Evolutionary conservation across 2,888 invertebrate genomes (phyloP).

Genomic region (Phaedon cochleariae): DNA sequence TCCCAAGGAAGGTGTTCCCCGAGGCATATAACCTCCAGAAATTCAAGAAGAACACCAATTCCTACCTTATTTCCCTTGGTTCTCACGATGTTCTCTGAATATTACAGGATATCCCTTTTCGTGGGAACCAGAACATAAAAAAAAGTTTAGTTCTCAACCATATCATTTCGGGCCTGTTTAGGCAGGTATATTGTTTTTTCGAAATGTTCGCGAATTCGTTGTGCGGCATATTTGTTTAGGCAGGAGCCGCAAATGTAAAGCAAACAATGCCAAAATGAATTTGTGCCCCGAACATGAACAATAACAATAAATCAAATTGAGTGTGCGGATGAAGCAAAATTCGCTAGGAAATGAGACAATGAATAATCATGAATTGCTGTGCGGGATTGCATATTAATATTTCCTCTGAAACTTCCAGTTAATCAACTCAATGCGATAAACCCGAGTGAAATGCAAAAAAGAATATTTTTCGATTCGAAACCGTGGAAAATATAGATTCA

Average conservation of each 20-base stretch:
- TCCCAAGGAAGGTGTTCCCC: too few species aligned
- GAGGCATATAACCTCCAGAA: too few species aligned
- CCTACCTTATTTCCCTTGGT: too few species aligned
- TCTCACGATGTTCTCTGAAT: too few species aligned
- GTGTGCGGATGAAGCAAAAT: conserved; percentile 34
- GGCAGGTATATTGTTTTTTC: neutral
- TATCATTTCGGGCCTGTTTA: neutral
- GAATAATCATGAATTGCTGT: conserved; percentile 33
- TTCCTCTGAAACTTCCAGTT: neutral
- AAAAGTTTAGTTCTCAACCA: neutral
- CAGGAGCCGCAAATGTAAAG: conserved; percentile 36
- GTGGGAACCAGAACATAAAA: too few species aligned
- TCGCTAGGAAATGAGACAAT: conserved; percentile 34
- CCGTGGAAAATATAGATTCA: too few species aligned
- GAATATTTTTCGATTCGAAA: too few species aligned
- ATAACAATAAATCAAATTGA: conserved; percentile 43
- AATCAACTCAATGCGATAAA: neutral
- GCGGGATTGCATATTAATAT: conserved; percentile 33
- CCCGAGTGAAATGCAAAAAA: too few species aligned
- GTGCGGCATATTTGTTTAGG: conserved; percentile 33
- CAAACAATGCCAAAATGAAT: conserved; percentile 40
- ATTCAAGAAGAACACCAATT: too few species aligned
- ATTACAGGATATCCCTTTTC: too few species aligned
- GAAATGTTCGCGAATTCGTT: neutral
- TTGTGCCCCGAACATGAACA: conserved; percentile 30